Evolutionary conservation across 2,888 invertebrate genomes (phyloP), one percentile per base, ranked within the genome.

Genomic region (Antheraea yamamai): DNA sequence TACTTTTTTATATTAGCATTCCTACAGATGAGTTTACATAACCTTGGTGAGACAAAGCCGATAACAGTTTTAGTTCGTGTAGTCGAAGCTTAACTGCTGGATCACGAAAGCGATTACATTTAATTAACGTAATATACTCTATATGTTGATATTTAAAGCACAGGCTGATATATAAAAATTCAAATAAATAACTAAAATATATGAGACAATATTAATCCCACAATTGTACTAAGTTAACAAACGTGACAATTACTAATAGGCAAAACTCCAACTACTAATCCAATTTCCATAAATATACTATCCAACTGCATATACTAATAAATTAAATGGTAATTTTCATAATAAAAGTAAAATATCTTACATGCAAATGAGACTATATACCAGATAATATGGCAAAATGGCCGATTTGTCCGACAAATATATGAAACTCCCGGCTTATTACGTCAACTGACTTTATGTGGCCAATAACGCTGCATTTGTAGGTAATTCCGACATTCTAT

Each of bases 371-470:
- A 84, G 81, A 76, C 79, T 84, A 82, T 82, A 82, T 79, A 80
- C 83, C 78, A 84, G 84, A 87, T 88, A 89, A 88, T 86, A 81
- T 81, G 79, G 84, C 88, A 86, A 88, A 91, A 89, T 87, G 89
- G 83, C 79, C 91, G 85, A 90, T 93, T 92, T 92, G 92, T 92
- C 87, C 85, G 85, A 88, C 89, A 88, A 91, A 92, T 91, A 91
- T 91, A 92, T 89, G 90, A 89, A 92, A 89, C 86, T 85, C 85
- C 81, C 80, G 77, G 86, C 88, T 91, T 91, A 91, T 92, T 91
- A 90, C 89, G 88, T 92, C 91, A 89, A 87, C 83, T 79, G 86
- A 89, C 82, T 93, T 92, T 92, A 92, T 91, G 87, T 84, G 81
- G 82, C 85, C 87, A 88, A 92, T 91, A 91, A 89, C 85, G 85